Evolutionary conservation across 1,140 invertebrate genomes (phyloP).

Genomic region (Potamilus streckersoni): DNA sequence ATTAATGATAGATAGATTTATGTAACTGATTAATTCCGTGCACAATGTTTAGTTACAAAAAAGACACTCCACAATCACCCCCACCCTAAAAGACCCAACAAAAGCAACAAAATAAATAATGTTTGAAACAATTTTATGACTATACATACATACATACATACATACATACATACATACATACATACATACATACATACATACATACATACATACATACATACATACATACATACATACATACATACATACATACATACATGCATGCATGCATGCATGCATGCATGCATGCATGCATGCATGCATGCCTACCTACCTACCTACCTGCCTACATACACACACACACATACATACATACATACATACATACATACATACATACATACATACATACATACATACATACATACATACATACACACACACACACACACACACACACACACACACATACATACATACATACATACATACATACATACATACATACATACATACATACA

Average conservation of each 20-base stretch:
- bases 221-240: too few species aligned
- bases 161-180: constrained; percentile 25
- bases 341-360: too few species aligned
- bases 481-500: constrained; percentile 23
- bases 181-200: background rate
- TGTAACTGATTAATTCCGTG: too few species aligned
- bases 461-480: constrained; percentile 25
- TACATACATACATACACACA: constrained; percentile 24
- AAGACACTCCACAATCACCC: too few species aligned
- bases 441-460: constrained; percentile 22
- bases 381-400: constrained; percentile 23
- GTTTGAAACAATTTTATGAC: constrained; percentile 8
- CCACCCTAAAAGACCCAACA: too few species aligned
- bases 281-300: background rate
- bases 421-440: too few species aligned
- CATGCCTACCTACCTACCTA: too few species aligned
- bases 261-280: background rate
- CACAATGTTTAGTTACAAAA: too few species aligned
- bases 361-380: constrained; percentile 21
- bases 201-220: constrained; percentile 5
- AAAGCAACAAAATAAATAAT: background rate
- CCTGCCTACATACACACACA: constrained; percentile 17
- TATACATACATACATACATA: constrained; percentile 21
- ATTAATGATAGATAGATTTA: too few species aligned
- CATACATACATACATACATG: constrained; percentile 3